These are phyloP conservation scores for Melanotaenia pygmaea DNA, from an alignment of 2,797 vertebrate species.

Conservation along the genomic window DNA sequence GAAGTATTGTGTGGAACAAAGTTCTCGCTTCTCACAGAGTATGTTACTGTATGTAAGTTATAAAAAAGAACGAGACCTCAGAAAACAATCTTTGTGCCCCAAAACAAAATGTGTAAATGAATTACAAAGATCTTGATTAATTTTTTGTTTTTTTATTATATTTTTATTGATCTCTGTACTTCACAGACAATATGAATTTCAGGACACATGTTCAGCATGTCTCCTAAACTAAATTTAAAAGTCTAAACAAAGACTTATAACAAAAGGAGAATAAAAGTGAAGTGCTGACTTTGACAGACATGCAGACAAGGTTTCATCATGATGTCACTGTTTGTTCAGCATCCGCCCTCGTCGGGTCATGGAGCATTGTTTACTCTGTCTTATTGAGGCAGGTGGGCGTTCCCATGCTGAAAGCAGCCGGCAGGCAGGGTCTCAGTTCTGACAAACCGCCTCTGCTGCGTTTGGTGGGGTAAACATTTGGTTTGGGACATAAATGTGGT, in stretches of 20 bases:
- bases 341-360: constrained; percentile 52
- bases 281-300: constrained; percentile 13
- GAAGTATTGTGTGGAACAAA: no score
- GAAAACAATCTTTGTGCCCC: background rate
- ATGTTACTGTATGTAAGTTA: background rate
- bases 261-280: background rate
- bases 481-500: constrained; percentile 25
- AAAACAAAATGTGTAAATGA: background rate
- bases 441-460: constrained; percentile 33
- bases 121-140: no score
- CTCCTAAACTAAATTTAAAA: background rate
- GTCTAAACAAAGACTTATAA: background rate
- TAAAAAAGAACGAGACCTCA: background rate
- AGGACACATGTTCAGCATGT: constrained; percentile 3
- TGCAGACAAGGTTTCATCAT: constrained; percentile 35
- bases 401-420: constrained; percentile 39
- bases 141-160: no score
- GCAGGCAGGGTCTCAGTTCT: constrained; percentile 27
- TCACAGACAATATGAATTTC: background rate
- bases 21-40: no score
- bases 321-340: constrained; percentile 61
- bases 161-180: background rate
- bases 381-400: constrained; percentile 61
- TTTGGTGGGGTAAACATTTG: constrained; percentile 44
- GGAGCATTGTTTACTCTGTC: constrained; percentile 67